phyloP scores from a whole-genome alignment of 2,797 vertebrate genomes.

The Enteromius thamalakanensis region DNA sequence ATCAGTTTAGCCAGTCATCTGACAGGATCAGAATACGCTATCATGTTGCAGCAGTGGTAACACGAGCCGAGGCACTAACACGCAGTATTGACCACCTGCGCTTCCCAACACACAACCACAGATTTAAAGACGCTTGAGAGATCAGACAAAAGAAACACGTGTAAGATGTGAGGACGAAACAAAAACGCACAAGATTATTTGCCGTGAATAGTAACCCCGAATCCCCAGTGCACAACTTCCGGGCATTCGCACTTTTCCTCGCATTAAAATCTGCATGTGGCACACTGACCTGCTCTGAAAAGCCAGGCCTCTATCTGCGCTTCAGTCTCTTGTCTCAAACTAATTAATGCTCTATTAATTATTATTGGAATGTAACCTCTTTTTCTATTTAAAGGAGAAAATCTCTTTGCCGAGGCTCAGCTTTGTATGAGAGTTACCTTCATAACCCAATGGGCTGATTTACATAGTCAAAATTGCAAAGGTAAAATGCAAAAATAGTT shows the following conservation, averaged over 20 bases:
- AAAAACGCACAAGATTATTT: conserved; percentile 19
- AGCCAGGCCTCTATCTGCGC: conserved; percentile 61
- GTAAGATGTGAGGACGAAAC: not conserved
- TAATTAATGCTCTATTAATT: conserved; percentile 80
- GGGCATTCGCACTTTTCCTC: conserved; percentile 17
- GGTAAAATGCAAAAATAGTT: not conserved
- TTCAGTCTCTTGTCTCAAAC: conserved; percentile 64
- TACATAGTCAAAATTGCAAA: not conserved
- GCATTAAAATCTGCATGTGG: conserved; percentile 66
- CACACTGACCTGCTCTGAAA: conserved; percentile 73
- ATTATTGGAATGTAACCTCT: conserved; percentile 82
- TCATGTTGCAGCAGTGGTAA: conserved; percentile 3
- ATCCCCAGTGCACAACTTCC: not conserved
- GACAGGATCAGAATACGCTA: not conserved
- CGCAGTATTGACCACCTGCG: not conserved
- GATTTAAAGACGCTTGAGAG: conserved; percentile 10
- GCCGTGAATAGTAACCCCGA: conserved; percentile 3
- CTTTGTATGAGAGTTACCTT: conserved; percentile 28
- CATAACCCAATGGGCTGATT: not conserved
- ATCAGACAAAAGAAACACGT: conserved; percentile 21
- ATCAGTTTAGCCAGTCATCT: not conserved
- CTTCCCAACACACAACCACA: conserved; percentile 10
- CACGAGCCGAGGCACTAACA: conserved; percentile 18
- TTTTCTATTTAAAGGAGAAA: conserved; percentile 76
- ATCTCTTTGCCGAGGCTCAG: conserved; percentile 45